phyloP scores from a whole-genome alignment of 2,113 vertebrate species.

The Salminus brasiliensis region DNA sequence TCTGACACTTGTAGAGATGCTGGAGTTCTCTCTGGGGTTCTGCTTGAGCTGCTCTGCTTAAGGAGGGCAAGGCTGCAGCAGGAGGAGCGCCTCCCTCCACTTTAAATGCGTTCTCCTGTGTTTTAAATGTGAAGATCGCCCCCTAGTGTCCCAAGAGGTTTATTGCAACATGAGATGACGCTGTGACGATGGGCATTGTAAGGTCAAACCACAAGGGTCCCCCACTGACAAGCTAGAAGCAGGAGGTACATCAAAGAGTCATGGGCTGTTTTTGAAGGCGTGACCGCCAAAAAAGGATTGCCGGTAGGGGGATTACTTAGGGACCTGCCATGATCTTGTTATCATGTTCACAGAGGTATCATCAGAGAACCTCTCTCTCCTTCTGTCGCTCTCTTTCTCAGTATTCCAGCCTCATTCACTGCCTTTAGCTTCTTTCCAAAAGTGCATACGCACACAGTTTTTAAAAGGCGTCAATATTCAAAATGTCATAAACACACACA shows the following conservation, averaged over 20 bases:
- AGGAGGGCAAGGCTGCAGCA: background rate
- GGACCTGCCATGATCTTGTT: background rate
- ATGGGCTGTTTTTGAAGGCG: background rate
- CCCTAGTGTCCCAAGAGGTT: conserved; percentile 21
- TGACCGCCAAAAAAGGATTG: background rate
- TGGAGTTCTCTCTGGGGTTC: background rate
- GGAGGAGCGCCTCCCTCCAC: background rate
- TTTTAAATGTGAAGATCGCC: conserved; percentile 8
- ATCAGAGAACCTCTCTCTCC: background rate
- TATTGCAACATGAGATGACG: background rate
- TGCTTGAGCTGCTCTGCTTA: background rate
- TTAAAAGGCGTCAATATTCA: background rate
- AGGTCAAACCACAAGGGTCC: background rate
- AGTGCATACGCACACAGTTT: background rate
- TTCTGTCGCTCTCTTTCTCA: background rate
- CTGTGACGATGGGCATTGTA: background rate
- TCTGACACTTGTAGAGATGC: background rate
- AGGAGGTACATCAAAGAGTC: background rate
- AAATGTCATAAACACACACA: conserved; percentile 11
- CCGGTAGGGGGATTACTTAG: background rate
- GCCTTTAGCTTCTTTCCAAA: background rate
- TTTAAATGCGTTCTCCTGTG: background rate
- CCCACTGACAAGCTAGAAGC: background rate
- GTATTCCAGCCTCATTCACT: too few species aligned
- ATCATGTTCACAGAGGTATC: background rate